Conservation (phyloP, 2,888 invertebrate genomes). For the Flabesymbios commensalis region DNA sequence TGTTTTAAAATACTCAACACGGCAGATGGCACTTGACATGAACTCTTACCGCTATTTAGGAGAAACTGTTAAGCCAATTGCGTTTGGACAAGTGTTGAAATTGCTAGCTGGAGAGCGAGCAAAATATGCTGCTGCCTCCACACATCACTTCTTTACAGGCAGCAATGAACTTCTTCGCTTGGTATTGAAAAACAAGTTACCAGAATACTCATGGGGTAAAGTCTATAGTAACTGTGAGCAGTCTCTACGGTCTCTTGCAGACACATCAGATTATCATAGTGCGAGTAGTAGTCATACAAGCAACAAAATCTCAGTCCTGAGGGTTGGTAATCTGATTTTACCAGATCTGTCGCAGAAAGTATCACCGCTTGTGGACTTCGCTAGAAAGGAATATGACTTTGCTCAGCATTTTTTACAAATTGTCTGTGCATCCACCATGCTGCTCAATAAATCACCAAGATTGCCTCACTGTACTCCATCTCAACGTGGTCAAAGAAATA, state of each 20-base stretch:
- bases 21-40: background rate
- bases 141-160: conserved; percentile 54
- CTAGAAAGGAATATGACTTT: conserved; percentile 52
- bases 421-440: conserved; percentile 56
- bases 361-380: conserved; percentile 52
- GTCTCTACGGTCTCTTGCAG: conserved; percentile 13
- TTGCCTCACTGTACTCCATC: background rate
- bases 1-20: background rate
- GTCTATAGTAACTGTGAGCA: no score
- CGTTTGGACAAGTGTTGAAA: conserved; percentile 50
- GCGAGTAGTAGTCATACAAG: conserved; percentile 41
- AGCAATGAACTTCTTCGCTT: conserved; percentile 49
- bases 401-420: conserved; percentile 54
- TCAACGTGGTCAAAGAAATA: background rate
- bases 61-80: conserved; percentile 39
- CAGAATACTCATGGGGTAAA: conserved; percentile 30
- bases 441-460: conserved; percentile 39
- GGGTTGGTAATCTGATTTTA: conserved; percentile 43
- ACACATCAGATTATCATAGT: conserved; percentile 50
- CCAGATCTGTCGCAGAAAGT: conserved; percentile 50
- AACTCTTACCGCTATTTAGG: conserved; percentile 21
- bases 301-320: conserved; percentile 46
- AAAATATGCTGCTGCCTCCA: conserved; percentile 52
- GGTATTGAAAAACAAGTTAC: conserved; percentile 40
- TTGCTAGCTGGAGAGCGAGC: conserved; percentile 53